Evolutionary conservation across 2,113 vertebrate genomes (phyloP), one percentile per base, ranked within the genome.

Genomic region (Pseudorhombus dupliciocellatus): DNA sequence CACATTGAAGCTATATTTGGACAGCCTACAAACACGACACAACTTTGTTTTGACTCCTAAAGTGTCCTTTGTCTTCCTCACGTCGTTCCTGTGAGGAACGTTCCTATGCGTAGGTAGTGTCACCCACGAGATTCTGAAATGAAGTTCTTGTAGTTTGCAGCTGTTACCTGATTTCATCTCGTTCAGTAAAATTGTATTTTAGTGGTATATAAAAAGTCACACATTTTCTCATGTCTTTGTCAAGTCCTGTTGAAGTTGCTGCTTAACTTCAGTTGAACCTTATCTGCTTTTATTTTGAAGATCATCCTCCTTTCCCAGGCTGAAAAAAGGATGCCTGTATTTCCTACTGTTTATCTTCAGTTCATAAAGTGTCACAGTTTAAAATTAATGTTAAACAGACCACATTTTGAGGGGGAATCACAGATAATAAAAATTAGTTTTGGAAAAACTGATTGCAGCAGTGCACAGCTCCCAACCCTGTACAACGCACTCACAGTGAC

Each of bases 391-490:
- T 70, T 65, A 51, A 62, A n/a, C 21, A 50, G 24, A 14, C 12
- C 34, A 24, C n/a, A 20, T 50, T 50, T 37, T 73, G 21, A 50
- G 25, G 52, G 34, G 48, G n/a, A 14, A 22, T 67, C 34, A 58
- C n/a, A 55, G 58, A 70, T 46, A 50, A 16, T 4, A 15, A 20
- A 66, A 59, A 58, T 50, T n/a, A 50, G 46, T 50, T 44, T 44
- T 20, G 9, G 20, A n/a, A 63, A 70, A 75, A 26, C 24, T 53
- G 37, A 77, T 54, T 51, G 55, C 24, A 79, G 26, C 69, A 46
- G 1, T n/a, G 20, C 46, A 37, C n/a, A 24, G 4, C 57, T 11
- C 46, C 46, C 15, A 21, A 42, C 20, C 11, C 54, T 40, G n/a
- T n/a, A 12, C 54, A 54, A 52, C 50, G 53, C 66, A 62, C 24